phyloP scores from a whole-genome alignment of 2,113 vertebrate genomes.

The Leptobrachium ailaonicum region DNA sequence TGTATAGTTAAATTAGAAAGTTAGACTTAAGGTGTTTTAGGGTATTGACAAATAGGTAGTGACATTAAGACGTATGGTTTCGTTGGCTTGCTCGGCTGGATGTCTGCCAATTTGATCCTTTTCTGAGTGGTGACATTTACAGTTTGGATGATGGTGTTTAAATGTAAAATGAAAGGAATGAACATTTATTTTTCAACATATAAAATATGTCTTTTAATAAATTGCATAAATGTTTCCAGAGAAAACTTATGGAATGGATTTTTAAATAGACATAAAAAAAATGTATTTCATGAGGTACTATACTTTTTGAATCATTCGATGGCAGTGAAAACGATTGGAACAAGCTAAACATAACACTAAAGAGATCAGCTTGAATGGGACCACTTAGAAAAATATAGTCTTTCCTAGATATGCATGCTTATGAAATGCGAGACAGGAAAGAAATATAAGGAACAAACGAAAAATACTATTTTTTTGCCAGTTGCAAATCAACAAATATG shows the following conservation, averaged over 20 bases:
- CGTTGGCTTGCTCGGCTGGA: neutral
- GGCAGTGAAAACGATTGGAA: neutral
- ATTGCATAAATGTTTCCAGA: neutral
- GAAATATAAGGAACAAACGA: too few relatives aligned
- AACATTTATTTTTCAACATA: slow-evolving; percentile 6
- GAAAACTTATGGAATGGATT: neutral
- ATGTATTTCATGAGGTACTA: neutral
- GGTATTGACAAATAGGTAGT: slow-evolving; percentile 7
- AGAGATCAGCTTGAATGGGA: too few relatives aligned
- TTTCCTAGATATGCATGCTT: too few relatives aligned
- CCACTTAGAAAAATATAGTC: too few relatives aligned
- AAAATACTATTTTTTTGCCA: too few relatives aligned
- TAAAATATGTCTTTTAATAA: slow-evolving; percentile 2
- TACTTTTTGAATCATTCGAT: neutral
- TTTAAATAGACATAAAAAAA: neutral
- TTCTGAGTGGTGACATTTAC: slow-evolving; percentile 27
- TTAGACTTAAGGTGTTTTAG: neutral
- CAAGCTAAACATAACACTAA: neutral
- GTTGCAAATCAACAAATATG: too few relatives aligned
- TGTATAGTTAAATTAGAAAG: too few relatives aligned
- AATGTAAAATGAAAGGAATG: slow-evolving; percentile 12
- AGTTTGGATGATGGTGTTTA: slow-evolving; percentile 16
- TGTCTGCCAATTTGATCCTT: neutral
- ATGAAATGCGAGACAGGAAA: too few relatives aligned
- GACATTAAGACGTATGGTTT: slow-evolving; percentile 9